phyloP scores from a whole-genome alignment of 2,888 invertebrate species.

The Tenthredo livida region DNA sequence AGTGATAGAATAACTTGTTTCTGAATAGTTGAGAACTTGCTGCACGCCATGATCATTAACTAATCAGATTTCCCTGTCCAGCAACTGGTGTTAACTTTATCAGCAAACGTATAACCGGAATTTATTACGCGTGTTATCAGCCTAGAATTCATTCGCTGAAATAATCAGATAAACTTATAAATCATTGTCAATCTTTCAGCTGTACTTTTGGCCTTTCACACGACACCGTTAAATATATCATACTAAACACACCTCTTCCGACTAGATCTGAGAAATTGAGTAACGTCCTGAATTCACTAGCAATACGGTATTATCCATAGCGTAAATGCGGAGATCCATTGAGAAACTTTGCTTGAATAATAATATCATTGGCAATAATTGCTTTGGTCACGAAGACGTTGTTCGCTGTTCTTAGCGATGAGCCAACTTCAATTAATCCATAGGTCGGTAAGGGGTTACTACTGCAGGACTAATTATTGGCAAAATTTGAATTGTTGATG shows the following conservation, averaged over 20 bases:
- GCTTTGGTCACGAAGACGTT: constrained; percentile 63
- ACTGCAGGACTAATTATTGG: constrained; percentile 24
- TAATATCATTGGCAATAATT: constrained; percentile 65
- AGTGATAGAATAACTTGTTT: background rate
- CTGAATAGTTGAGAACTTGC: background rate
- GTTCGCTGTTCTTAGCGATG: background rate
- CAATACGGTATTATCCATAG: constrained; percentile 61
- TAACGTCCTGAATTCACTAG: constrained; percentile 61
- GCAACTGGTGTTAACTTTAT: background rate
- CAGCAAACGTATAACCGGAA: background rate
- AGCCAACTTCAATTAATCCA: constrained; percentile 32
- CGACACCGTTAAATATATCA: constrained; percentile 59
- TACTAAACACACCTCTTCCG: constrained; percentile 42
- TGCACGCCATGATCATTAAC: constrained; percentile 15
- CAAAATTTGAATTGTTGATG: constrained; percentile 40
- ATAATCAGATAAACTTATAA: background rate
- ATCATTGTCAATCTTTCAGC: background rate
- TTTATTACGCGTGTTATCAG: background rate
- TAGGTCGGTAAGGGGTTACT: constrained; percentile 1
- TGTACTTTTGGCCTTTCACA: constrained; percentile 59
- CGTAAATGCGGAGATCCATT: constrained; percentile 55
- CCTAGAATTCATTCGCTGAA: background rate
- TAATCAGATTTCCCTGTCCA: constrained; percentile 16
- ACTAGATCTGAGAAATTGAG: constrained; percentile 57
- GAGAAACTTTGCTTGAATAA: constrained; percentile 67